These are phyloP conservation scores for Tetrapedia diversipes DNA, from an alignment of 2,888 invertebrate genomes.

Conservation along the genomic window DNA sequence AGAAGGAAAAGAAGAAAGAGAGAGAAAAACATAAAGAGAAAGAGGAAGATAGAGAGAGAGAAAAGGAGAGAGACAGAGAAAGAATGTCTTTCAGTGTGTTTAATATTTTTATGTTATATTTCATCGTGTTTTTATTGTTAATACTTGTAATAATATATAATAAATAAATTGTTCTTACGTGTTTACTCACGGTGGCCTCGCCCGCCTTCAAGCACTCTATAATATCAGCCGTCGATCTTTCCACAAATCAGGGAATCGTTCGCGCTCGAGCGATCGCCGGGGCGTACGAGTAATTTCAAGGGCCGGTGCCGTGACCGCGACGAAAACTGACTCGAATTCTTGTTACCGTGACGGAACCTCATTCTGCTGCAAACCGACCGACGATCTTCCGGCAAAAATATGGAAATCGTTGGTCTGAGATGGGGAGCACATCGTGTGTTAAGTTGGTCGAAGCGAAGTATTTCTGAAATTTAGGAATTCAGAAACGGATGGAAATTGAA, in stretches of 20 bases:
- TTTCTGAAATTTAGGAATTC: neutral
- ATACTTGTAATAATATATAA: too few relatives aligned
- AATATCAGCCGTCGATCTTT: constrained; percentile 29
- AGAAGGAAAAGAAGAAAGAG: too few relatives aligned
- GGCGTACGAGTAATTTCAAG: constrained; percentile 13
- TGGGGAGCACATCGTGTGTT: neutral
- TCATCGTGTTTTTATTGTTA: too few relatives aligned
- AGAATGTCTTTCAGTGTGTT: too few relatives aligned
- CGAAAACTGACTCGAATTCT: constrained; percentile 43
- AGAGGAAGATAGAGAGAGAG: too few relatives aligned
- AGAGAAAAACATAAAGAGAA: too few relatives aligned
- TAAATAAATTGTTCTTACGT: too few relatives aligned
- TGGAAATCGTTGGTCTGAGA: neutral
- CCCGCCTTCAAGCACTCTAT: neutral
- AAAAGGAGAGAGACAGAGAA: neutral
- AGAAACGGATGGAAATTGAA: too few relatives aligned
- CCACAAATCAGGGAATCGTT: constrained; percentile 6
- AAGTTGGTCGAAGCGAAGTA: neutral
- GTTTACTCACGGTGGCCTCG: too few relatives aligned
- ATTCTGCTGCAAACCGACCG: too few relatives aligned
- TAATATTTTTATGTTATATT: too few relatives aligned
- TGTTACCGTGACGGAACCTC: constrained; percentile 1
- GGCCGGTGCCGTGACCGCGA: neutral
- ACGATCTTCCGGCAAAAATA: neutral
- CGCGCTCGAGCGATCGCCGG: constrained; percentile 14